Conservation (phyloP, 2,113 vertebrate species). For the Centropristis striata region DNA sequence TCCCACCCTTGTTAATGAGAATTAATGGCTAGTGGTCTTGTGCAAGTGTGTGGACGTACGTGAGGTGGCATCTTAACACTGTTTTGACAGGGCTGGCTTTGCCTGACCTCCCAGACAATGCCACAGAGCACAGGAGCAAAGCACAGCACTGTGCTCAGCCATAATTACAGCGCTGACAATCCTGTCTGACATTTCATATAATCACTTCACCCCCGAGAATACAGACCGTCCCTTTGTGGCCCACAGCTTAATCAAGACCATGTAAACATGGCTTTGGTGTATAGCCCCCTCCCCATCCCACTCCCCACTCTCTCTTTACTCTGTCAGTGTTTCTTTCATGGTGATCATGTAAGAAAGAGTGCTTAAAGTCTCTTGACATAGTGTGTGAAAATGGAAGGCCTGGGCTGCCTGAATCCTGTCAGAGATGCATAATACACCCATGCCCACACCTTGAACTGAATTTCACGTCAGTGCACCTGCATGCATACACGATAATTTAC, state of each 20-base stretch:
- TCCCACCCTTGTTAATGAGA: conserved; percentile 73
- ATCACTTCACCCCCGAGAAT: conserved; percentile 64
- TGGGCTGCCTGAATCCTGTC: background rate
- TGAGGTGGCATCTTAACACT: conserved; percentile 61
- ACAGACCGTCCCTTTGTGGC: conserved; percentile 63
- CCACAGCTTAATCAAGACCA: conserved; percentile 65
- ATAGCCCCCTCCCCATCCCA: background rate
- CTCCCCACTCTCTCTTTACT: background rate
- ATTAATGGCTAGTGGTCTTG: conserved; percentile 61
- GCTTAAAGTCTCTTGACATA: conserved; percentile 24
- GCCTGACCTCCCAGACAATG: conserved; percentile 62
- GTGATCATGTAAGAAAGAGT: conserved; percentile 4
- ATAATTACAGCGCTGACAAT: conserved; percentile 73
- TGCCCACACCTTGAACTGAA: background rate
- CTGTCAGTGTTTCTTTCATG: conserved; percentile 41
- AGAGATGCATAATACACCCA: conserved; percentile 3
- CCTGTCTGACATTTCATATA: conserved; percentile 73
- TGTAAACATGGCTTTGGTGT: conserved; percentile 69
- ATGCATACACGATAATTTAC: background rate
- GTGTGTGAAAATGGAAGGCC: conserved; percentile 12
- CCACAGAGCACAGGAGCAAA: conserved; percentile 54
- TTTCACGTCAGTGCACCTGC: background rate
- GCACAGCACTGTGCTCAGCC: conserved; percentile 8
- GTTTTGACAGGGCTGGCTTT: conserved; percentile 56
- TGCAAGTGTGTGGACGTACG: conserved; percentile 25